Base-by-base conservation (phyloP, 2,113 vertebrate species). In the Gavia stellata region DNA sequence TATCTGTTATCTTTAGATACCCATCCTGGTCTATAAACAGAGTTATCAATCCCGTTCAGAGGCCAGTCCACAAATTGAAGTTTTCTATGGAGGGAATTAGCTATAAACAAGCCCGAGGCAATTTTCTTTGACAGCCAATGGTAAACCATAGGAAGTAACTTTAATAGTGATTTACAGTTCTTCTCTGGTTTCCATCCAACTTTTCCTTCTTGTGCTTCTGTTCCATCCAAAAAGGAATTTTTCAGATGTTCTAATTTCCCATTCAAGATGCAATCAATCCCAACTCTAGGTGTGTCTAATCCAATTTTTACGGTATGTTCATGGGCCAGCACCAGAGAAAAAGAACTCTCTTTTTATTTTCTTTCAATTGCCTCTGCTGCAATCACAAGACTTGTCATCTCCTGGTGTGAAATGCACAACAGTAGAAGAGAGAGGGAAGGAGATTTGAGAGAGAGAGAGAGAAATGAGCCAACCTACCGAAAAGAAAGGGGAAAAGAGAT, bases 101-200 rank as follows among this genome's bases (percentile, higher is more conserved):
- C 97, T 95, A 96, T 87, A 97, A 98, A 97, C 94, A 97, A 97
- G 97, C 95, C 94, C 0, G 24, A 97, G 96, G 97, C 97, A 97
- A 96, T 91, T 97, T 97, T 96, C 96, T 97, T 96, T 98, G 96
- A 98, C 93, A 98, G 95, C 92, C 96, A 96, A 96, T 95, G 96
- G 96, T 89, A 97, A 97, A 97, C 86, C 96, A 94, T 72, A 97
- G 95, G 96, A 97, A 96, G 94, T 95, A 97, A 98, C 96, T 98
- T 97, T 97, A 96, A 97, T 95, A 96, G 95, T 96, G 97, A 96
- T 97, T 97, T 96, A 97, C 94, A 97, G 97, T 97, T 97, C 89
- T 97, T 97, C 96, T 97, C 96, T 97, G 92, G 95, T 98, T 97
- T 98, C 97, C 96, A 97, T 96, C 97, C 97, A 98, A 97, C 94